phyloP scores from a whole-genome alignment of 64 coral and sea anemone species.

The Pocillopora damicornis region DNA sequence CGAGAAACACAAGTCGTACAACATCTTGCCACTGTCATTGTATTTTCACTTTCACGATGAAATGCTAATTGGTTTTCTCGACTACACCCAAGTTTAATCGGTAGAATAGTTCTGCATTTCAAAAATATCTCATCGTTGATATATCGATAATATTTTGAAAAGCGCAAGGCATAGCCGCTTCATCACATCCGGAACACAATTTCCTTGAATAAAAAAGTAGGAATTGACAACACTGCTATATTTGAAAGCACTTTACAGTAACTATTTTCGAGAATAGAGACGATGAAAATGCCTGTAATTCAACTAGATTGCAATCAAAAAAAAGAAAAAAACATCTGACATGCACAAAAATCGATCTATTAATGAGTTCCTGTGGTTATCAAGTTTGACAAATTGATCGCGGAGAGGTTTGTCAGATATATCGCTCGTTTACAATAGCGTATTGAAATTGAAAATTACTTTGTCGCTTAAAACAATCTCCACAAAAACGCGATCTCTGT shows the following conservation, averaged over 20 bases:
- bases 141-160: too few species aligned
- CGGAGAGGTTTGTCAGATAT: background rate
- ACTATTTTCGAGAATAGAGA: background rate
- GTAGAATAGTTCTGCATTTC: too few species aligned
- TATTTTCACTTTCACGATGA: too few species aligned
- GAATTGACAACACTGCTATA: background rate
- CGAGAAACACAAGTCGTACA: too few species aligned
- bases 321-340: background rate
- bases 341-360: background rate
- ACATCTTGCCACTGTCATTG: too few species aligned
- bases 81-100: too few species aligned
- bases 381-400: background rate
- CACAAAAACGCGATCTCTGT: background rate
- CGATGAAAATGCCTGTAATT: background rate
- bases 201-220: too few species aligned
- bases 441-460: background rate
- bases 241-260: background rate
- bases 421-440: background rate
- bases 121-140: too few species aligned
- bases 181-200: too few species aligned
- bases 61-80: too few species aligned
- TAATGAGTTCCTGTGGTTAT: constrained; percentile 3
- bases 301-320: background rate
- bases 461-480: background rate
- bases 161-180: too few species aligned